Base-by-base conservation (phyloP, 2,888 invertebrate species). In the Macrophya alboannulata region DNA sequence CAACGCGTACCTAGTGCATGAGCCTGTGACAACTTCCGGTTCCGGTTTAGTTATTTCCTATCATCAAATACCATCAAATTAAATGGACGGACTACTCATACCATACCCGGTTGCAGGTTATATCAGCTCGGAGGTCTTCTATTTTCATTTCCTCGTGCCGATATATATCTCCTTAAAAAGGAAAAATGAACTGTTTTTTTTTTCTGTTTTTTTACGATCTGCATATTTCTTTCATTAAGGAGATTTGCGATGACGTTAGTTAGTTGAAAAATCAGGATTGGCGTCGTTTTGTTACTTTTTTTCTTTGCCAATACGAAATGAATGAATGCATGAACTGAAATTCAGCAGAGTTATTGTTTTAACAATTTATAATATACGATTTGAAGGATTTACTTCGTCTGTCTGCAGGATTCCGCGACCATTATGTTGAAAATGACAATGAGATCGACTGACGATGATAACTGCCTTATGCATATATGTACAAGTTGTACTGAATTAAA, bases 11-110 rank as follows among this genome's bases (percentile, higher is more conserved):
- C 21, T 31, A 43, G 31, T 17, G 81, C 59, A 81, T 43, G 62
- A 62, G 40, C 21, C 59, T 81, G 59, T 59, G 81, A 81, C 81
- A 81, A 81, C 81, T 81, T 81, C 81, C 81, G 81, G 37, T 81
- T 81, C 81, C 81, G 81, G 81, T 62, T 81, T 81, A 25, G 81
- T 81, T 81, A 81, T 81, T 81, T 62, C 40, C 81, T 81, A 59
- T 81, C 81, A 81, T 81, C 81, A 81, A 81, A 81, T 81, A 62
- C 62, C 81, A 81, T 62, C 62, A 31, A 59, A 81, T 81, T 62
- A 62, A 59, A 81, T 8, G 31, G 21, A 21, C 37, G 37, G 5
- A n/a, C 62, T 17, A 25, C 81, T 59, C 17, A 15, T 40, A 55
- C 51, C 25, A 31, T 55, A 31, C 31, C 31, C 12, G 0, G 8